Percentiles rank a stretch among this genome's conserved stretches.
Evolutionary conservation across 35 echinoderm and acorn worm species (phyloP).

Genomic region (Strongylocentrotus purpuratus): DNA sequence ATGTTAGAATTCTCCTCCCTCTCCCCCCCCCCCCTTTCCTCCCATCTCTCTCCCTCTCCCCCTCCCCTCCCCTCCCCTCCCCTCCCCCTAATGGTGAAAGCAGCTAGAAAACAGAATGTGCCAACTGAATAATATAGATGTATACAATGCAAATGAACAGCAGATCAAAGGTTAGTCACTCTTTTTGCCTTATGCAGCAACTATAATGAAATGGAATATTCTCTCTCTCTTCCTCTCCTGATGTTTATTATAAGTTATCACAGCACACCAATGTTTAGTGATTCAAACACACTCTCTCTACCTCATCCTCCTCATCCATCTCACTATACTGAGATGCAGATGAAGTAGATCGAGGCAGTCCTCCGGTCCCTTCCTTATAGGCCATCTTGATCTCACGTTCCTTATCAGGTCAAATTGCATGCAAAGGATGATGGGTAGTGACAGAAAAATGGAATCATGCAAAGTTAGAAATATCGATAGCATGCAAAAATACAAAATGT

Average conservation of each 20-base stretch:
- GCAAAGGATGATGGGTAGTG: conserved; percentile 27
- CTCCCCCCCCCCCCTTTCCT: not conserved
- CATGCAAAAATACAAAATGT: not conserved
- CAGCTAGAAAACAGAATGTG: no score
- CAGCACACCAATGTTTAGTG: not conserved
- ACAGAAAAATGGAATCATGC: not conserved
- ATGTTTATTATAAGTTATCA: not conserved
- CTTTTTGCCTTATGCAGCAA: no score
- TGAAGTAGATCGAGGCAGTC: conserved; percentile 64
- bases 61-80: not conserved
- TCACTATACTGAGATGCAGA: conserved; percentile 36
- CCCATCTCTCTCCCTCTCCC: not conserved
- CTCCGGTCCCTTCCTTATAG: conserved; percentile 64
- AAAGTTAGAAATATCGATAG: not conserved
- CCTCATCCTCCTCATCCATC: conserved; percentile 68
- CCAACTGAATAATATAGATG: no score
- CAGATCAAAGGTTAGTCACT: no score
- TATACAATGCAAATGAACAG: no score
- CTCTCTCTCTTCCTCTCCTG: not conserved
- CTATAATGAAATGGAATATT: not conserved
- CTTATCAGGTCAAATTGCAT: conserved; percentile 57
- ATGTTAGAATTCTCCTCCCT: not conserved
- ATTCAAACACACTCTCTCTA: conserved; percentile 28
- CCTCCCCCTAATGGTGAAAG: no score
- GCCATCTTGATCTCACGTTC: conserved; percentile 78